Conservation (phyloP, 1,140 invertebrate species). For the Apis mellifera region DNA sequence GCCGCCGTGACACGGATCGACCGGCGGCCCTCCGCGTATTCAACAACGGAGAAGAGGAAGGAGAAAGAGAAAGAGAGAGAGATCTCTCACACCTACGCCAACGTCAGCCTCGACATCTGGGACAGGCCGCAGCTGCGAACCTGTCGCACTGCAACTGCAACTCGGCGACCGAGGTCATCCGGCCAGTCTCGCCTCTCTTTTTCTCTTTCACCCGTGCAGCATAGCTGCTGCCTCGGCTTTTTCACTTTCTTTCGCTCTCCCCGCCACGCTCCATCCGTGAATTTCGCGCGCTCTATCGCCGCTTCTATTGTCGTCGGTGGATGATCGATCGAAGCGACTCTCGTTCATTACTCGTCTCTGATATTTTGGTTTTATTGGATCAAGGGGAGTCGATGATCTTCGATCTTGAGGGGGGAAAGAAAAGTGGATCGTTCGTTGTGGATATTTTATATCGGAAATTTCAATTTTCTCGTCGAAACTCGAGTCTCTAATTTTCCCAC, state of each 20-base stretch:
- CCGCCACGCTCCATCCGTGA: background rate
- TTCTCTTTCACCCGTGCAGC: slow-evolving; percentile 13
- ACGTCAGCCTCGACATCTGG: slow-evolving; percentile 50
- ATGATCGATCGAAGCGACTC: no score
- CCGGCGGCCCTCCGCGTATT: slow-evolving; percentile 31
- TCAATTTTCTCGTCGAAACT: no score
- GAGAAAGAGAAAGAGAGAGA: background rate
- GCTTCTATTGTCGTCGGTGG: no score
- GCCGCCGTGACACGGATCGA: slow-evolving; percentile 39
- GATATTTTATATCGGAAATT: no score
- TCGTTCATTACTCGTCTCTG: no score
- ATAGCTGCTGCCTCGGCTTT: slow-evolving; percentile 38
- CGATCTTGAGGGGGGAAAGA: no score
- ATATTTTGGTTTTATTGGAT: no score
- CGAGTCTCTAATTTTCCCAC: background rate
- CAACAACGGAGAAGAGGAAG: background rate
- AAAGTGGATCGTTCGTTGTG: no score
- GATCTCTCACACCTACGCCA: slow-evolving; percentile 47
- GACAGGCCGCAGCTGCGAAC: slow-evolving; percentile 57
- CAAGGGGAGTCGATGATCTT: no score
- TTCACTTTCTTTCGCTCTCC: slow-evolving; percentile 63
- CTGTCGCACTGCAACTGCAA: slow-evolving; percentile 49
- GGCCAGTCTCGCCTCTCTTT: slow-evolving; percentile 47
- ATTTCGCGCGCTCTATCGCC: background rate
- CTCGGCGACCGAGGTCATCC: slow-evolving; percentile 59